These are phyloP conservation scores for Rallus crepitans DNA, from an alignment of 2,797 vertebrate genomes.

Conservation along the genomic window DNA sequence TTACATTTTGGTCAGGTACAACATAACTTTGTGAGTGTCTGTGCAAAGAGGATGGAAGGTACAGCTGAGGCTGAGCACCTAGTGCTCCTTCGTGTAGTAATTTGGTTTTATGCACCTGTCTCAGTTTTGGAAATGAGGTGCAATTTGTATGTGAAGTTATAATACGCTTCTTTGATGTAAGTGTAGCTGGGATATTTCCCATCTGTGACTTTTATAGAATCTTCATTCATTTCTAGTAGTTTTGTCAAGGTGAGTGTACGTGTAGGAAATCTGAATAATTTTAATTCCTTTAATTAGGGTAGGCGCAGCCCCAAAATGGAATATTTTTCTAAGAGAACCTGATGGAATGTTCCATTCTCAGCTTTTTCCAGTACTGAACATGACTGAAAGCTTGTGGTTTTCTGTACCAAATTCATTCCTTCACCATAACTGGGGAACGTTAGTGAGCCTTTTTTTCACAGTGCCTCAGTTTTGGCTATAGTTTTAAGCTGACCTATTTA, in stretches of 20 bases:
- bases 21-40: not conserved
- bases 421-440: not conserved
- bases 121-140: not conserved
- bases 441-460: not conserved
- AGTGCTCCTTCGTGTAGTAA: not conserved
- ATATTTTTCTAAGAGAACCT: not conserved
- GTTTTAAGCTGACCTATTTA: not conserved
- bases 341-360: not conserved
- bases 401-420: not conserved
- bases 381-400: not conserved
- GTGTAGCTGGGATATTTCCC: not conserved
- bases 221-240: not conserved
- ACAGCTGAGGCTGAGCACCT: not conserved
- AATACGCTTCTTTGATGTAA: not conserved
- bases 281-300: not conserved
- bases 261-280: not conserved
- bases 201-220: not conserved
- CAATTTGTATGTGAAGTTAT: not conserved
- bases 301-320: not conserved
- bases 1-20: not conserved
- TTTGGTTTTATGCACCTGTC: not conserved
- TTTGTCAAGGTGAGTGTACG: not conserved
- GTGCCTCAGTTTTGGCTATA: not conserved
- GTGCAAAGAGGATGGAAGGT: not conserved
- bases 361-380: not conserved